A percentile compares a stretch with the other conserved stretches of the same genome.
phyloP scores from a whole-genome alignment of 2,113 vertebrate genomes.

The Petaurus breviceps region DNA sequence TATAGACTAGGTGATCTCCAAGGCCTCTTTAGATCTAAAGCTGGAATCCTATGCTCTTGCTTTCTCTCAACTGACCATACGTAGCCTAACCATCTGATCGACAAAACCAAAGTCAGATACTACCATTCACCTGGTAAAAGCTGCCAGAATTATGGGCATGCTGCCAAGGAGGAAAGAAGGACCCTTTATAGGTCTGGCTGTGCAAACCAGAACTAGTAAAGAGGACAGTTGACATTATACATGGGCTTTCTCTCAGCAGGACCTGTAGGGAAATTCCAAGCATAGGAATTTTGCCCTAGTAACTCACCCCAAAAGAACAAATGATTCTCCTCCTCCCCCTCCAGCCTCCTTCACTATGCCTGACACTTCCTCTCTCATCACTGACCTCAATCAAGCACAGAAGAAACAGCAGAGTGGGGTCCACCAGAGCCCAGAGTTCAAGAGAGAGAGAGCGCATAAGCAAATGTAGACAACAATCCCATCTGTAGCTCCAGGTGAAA shows the following conservation, averaged over 20 bases:
- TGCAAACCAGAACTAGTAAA: background rate
- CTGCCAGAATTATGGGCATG: background rate
- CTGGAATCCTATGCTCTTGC: background rate
- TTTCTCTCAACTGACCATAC: background rate
- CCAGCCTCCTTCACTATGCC: background rate
- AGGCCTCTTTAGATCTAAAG: background rate
- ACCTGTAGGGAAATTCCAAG: rapidly evolving
- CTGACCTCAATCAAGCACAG: background rate
- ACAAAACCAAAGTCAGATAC: background rate
- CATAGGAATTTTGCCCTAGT: background rate
- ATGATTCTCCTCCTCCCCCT: background rate
- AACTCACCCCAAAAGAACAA: background rate
- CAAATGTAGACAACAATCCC: background rate
- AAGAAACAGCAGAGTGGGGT: constrained; percentile 24
- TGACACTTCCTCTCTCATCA: background rate
- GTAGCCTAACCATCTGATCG: background rate
- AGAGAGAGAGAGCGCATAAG: background rate
- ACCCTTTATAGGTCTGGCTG: background rate
- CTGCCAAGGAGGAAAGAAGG: background rate
- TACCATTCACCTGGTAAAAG: background rate
- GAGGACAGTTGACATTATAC: background rate
- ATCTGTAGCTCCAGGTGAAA: background rate
- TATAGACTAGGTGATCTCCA: background rate
- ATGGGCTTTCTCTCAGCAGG: background rate
- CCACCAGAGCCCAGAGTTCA: background rate